These are phyloP conservation scores for Nothobranchius furzeri DNA, from an alignment of 2,113 vertebrate species.

Conservation along the genomic window DNA sequence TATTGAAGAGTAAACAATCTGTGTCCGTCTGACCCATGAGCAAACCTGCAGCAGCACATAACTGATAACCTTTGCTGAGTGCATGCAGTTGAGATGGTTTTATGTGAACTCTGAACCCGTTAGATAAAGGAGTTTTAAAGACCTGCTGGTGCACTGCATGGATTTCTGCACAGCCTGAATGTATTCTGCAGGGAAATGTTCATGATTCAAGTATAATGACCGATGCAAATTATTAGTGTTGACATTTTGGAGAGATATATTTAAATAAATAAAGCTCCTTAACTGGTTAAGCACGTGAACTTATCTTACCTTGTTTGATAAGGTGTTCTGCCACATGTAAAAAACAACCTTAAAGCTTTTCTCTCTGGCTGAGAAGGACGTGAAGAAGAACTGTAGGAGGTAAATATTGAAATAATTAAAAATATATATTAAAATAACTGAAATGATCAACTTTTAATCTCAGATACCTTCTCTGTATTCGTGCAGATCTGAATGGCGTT, in stretches of 20 bases:
- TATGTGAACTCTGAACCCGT: conserved; percentile 53
- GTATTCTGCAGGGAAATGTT: too few species aligned
- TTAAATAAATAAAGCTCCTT: too few species aligned
- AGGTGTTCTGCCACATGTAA: conserved; percentile 91
- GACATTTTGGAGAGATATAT: background rate
- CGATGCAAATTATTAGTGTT: too few species aligned
- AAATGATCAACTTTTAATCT: too few species aligned
- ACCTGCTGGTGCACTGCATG: background rate
- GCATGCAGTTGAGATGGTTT: background rate
- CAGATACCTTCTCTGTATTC: conserved; percentile 84
- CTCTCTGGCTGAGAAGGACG: conserved; percentile 90
- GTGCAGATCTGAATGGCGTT: conserved; percentile 93
- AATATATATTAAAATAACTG: too few species aligned
- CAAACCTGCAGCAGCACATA: conserved; percentile 10
- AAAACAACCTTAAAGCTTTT: conserved; percentile 90
- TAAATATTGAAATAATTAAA: background rate
- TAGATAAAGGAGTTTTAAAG: conserved; percentile 49
- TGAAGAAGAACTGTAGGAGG: conserved; percentile 87
- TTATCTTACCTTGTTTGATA: conserved; percentile 86
- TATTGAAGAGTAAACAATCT: conserved; percentile 9
- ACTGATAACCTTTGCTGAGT: conserved; percentile 32
- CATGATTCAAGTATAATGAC: background rate
- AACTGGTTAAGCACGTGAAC: too few species aligned
- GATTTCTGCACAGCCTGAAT: too few species aligned
- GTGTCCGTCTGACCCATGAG: background rate